These are phyloP conservation scores for Anseranas semipalmata DNA, from an alignment of 2,113 vertebrate species.

Conservation along the genomic window DNA sequence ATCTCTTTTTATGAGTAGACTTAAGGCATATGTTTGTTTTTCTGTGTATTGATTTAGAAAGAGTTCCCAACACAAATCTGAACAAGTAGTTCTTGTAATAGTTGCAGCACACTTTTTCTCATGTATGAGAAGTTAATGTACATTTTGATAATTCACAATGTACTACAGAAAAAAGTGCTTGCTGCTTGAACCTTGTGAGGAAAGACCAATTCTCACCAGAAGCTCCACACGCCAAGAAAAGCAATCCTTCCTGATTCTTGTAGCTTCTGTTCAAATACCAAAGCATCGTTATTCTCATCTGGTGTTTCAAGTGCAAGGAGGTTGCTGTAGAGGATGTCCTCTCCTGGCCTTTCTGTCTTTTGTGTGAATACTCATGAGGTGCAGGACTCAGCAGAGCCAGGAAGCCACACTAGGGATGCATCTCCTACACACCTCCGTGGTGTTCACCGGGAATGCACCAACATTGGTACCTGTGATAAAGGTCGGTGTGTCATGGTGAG, in stretches of 20 bases:
- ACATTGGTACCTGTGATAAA: background rate
- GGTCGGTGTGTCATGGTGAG: background rate
- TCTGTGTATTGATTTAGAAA: background rate
- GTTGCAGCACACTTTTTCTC: background rate
- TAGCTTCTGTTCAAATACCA: background rate
- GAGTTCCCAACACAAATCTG: background rate
- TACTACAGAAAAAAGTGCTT: background rate
- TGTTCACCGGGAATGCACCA: background rate
- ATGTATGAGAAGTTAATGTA: background rate
- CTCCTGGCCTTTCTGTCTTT: background rate
- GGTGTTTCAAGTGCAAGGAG: background rate
- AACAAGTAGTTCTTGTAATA: background rate
- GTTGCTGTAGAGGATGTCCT: background rate
- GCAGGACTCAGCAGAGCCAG: background rate
- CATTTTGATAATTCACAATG: background rate
- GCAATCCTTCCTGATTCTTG: background rate
- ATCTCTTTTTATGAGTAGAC: constrained; percentile 30
- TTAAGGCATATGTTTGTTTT: constrained; percentile 19
- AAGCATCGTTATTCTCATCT: background rate
- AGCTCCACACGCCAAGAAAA: background rate
- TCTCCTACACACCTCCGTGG: background rate
- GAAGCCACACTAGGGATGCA: fast-evolving
- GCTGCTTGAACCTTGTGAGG: background rate
- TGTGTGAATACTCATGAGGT: background rate
- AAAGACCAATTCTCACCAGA: background rate